Base-by-base conservation (phyloP, 2,888 invertebrate genomes). In the Zootermopsis nevadensis region DNA sequence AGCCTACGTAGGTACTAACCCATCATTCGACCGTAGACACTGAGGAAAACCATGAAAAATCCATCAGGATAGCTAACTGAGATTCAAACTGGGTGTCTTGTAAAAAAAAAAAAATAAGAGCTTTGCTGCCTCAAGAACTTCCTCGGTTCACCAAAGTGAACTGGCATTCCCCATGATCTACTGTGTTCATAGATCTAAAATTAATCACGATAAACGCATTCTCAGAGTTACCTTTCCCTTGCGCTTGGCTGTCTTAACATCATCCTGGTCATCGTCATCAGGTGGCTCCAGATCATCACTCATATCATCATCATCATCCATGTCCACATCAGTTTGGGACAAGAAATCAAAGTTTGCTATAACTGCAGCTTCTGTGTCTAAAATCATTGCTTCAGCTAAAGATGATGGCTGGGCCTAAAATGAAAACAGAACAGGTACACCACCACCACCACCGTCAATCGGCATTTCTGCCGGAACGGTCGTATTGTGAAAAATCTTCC, bases 301-400 rank as follows among this genome's bases (percentile, higher is more conserved):
- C 87, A 87, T 87, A 83, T 89, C 91, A 86, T 97, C 97, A 88
- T 96, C 97, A 87, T 97, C 97, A 90, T 96, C 97, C 91, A 96
- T 96, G 91, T 97, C 97, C 86, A 94, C 94, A 89, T 94, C 95
- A 85, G 95, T 93, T 87, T 95, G 94, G 84, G 95, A 94, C 86
- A 99, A 93, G 91, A 98, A 99, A 91, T 98, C 98, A 90, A 99
- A 97, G 90, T 98, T 98, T 81, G 97, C 98, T 93, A 98, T 96
- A 83, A 99, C 98, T 60, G 98, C 97, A 82, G 96, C 97, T 89
- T 97, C 96, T 15, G 94, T 94, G 87, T 96, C 96, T 88, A 95
- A 90, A 89, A 96, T 93, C 92, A 97, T 97, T 88, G 94, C 93
- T 93, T 95, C 93, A 74, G 94, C 92, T 88, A 94, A 90, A 77